These are phyloP conservation scores for Drosophila virilis DNA, from an alignment of 1,140 invertebrate species.

Conservation along the genomic window DNA sequence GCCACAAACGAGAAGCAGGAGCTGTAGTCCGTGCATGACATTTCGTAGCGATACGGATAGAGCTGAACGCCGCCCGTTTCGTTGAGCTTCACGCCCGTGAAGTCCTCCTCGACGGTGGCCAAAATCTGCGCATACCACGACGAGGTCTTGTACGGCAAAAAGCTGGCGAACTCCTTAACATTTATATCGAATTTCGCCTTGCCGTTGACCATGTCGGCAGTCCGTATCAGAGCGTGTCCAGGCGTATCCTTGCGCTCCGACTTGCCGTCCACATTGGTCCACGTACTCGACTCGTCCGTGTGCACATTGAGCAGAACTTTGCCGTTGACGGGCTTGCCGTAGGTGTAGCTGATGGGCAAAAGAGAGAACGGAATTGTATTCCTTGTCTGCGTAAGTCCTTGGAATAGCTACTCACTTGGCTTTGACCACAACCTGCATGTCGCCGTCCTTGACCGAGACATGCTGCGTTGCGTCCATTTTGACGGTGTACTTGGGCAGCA, in stretches of 20 bases:
- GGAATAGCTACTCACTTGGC: slow-evolving; percentile 86
- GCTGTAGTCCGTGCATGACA: slow-evolving; percentile 90
- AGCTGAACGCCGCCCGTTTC: slow-evolving; percentile 89
- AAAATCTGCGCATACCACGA: slow-evolving; percentile 86
- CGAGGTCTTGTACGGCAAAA: slow-evolving; percentile 85
- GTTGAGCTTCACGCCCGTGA: slow-evolving; percentile 92
- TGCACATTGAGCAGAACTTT: slow-evolving; percentile 88
- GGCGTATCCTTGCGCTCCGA: slow-evolving; percentile 38
- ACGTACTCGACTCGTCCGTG: slow-evolving; percentile 68
- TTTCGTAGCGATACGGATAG: slow-evolving; percentile 92
- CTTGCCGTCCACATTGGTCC: slow-evolving; percentile 49
- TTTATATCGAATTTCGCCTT: slow-evolving; percentile 89
- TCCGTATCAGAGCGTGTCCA: slow-evolving; percentile 73
- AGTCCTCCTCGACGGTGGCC: slow-evolving; percentile 90
- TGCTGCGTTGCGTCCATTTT: slow-evolving; percentile 92
- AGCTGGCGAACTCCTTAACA: slow-evolving; percentile 86
- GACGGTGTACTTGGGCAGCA: slow-evolving; percentile 96
- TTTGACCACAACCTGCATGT: slow-evolving; percentile 90
- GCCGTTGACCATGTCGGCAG: slow-evolving; percentile 89
- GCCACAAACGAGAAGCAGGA: slow-evolving; percentile 94
- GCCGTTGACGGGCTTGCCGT: slow-evolving; percentile 92
- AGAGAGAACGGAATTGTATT: background rate
- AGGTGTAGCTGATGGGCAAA: slow-evolving; percentile 86
- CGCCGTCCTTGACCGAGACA: slow-evolving; percentile 92
- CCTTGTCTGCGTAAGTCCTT: too few species aligned